Conservation (phyloP, 2,113 vertebrate species). For the Scomber scombrus region DNA sequence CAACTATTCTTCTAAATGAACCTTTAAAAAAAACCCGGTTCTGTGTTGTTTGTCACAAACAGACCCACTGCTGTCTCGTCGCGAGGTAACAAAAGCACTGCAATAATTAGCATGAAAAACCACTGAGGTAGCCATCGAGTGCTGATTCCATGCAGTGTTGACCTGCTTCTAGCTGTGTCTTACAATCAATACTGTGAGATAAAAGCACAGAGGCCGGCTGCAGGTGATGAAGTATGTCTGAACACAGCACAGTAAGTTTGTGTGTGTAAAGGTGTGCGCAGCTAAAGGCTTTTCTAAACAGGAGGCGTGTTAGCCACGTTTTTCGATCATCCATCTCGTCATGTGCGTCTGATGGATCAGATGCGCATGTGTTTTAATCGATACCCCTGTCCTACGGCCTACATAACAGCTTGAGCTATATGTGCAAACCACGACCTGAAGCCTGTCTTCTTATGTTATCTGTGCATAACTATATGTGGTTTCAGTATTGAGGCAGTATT, state of each 20-base stretch:
- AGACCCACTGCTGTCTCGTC: neutral
- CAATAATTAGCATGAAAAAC: constrained; percentile 48
- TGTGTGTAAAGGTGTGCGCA: neutral
- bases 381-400: too few species aligned
- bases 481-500: neutral
- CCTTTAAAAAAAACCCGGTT: constrained; percentile 6
- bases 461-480: too few species aligned
- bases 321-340: too few species aligned
- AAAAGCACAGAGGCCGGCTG: constrained; percentile 15
- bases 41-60: neutral
- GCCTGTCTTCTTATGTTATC: too few species aligned
- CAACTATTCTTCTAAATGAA: neutral
- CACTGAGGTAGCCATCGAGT: neutral
- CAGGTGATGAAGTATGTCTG: constrained; percentile 32
- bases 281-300: too few species aligned
- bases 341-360: too few species aligned
- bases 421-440: too few species aligned
- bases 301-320: too few species aligned
- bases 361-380: too few species aligned
- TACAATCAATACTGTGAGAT: constrained; percentile 34
- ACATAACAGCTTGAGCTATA: too few species aligned
- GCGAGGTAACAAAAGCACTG: constrained; percentile 26
- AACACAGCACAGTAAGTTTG: neutral
- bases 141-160: constrained; percentile 10
- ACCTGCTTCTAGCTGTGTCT: constrained; percentile 24